Evolutionary conservation across 2,113 vertebrate species (phyloP), one percentile per base, ranked within the genome.

Genomic region (Gorsachius goisagi): DNA sequence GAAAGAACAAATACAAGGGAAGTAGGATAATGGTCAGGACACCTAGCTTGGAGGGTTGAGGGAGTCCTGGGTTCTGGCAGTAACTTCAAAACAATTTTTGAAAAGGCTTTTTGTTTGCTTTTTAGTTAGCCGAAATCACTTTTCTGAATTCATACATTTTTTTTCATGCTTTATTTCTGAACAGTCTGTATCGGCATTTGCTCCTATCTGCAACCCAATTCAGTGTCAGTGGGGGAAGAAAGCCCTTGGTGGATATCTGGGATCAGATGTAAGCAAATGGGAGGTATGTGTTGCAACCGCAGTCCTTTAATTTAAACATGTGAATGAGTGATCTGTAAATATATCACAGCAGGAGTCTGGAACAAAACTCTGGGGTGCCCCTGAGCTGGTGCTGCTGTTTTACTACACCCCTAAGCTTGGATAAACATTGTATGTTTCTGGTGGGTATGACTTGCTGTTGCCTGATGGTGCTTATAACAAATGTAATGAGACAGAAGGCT

Each of bases 141-240:
- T 66, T 84, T 39, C 41, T 74, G 68, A n/a, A 84, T 60, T 58
- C 37, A 32, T 78, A 53, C 67, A 16, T 28, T 13, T 56, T n/a
- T 73, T 64, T 11, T 33, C 7, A 5, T 35, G 21, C 94, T 93
- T 68, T 87, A 49, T 97, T 96, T 92, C 66, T 81, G 13, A 81
- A 93, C 96, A 99, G 99, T 98, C 99, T 4, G 99, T 99, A 21
- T 99, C 99, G 3, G 99, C 99, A 5, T 99, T 99, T 91, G 98
- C 99, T 82, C 99, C 99, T 76, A 98, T 99, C 98, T 99, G 99
- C 97, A 99, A 99, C 98, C 99, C 99, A 1, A 60, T 99, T 58
- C 99, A 99, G 97, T 99, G 99, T 88, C 98, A 98, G 47, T 99
- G 99, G 99, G 99, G 99, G 32, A 99, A 99, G 98, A 99, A 99